Evolutionary conservation across 1,140 invertebrate species (phyloP).

Genomic region (Drosophila sproati): DNA sequence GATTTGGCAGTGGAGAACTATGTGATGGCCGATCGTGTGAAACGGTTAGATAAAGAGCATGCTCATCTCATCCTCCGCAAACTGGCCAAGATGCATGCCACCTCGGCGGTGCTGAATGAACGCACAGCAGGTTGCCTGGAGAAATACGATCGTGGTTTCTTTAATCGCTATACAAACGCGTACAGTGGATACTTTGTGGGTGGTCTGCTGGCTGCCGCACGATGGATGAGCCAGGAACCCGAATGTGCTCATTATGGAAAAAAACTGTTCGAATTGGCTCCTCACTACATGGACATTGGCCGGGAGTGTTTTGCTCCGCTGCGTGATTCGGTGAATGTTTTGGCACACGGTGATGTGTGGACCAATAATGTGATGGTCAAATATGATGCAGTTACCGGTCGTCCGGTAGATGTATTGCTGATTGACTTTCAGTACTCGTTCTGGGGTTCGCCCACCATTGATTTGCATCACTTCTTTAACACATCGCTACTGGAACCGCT

Average conservation of each 20-base stretch:
- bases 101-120: slow-evolving; percentile 83
- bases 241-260: slow-evolving; percentile 55
- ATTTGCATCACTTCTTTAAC: slow-evolving; percentile 81
- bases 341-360: slow-evolving; percentile 89
- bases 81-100: slow-evolving; percentile 87
- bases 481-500: slow-evolving; percentile 72
- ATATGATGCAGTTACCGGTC: slow-evolving; percentile 85
- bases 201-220: slow-evolving; percentile 59
- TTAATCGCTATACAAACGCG: slow-evolving; percentile 72
- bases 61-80: slow-evolving; percentile 85
- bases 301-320: slow-evolving; percentile 68
- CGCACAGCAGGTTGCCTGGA: slow-evolving; percentile 56
- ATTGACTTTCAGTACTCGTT: slow-evolving; percentile 83
- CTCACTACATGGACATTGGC: slow-evolving; percentile 77
- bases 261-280: slow-evolving; percentile 69
- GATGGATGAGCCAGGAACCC: slow-evolving; percentile 63
- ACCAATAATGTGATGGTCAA: slow-evolving; percentile 89
- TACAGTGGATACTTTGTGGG: slow-evolving; percentile 77
- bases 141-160: slow-evolving; percentile 74
- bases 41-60: slow-evolving; percentile 86
- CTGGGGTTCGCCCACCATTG: slow-evolving; percentile 80
- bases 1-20: slow-evolving; percentile 64
- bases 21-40: slow-evolving; percentile 85
- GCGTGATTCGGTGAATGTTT: slow-evolving; percentile 86
- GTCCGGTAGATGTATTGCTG: slow-evolving; percentile 85